Percentiles rank a stretch among this genome's conserved stretches.
Evolutionary conservation across 2,113 vertebrate species (phyloP).

Genomic region (Anhinga anhinga): DNA sequence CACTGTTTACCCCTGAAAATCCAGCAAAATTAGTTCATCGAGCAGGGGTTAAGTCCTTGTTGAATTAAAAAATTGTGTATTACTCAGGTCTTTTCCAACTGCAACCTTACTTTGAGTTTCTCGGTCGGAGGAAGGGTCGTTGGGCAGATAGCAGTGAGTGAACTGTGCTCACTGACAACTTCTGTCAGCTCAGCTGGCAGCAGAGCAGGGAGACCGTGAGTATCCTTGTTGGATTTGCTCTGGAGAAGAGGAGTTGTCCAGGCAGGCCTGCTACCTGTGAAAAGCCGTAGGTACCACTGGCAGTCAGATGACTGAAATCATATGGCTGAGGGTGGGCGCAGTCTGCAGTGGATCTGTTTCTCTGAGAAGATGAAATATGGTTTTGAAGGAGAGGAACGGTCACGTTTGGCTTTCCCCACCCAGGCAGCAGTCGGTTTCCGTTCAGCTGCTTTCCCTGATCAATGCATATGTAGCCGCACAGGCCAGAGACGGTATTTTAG

Average conservation of each 20-base stretch:
- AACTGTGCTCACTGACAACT: not conserved
- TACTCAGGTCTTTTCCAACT: not conserved
- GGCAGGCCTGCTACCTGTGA: not conserved
- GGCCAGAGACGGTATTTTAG: not conserved
- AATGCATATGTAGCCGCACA: not conserved
- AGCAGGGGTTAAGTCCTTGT: not conserved
- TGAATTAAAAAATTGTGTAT: not conserved
- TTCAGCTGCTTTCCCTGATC: not conserved
- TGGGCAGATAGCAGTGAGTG: not conserved
- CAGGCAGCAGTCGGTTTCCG: not conserved
- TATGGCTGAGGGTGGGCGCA: not conserved
- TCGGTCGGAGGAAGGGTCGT: not conserved
- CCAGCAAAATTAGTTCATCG: not conserved
- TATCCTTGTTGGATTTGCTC: not conserved
- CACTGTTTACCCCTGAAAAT: not conserved
- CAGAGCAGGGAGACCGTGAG: not conserved
- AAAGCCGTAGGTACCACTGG: not conserved
- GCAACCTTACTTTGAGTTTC: not conserved
- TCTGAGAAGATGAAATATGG: not conserved
- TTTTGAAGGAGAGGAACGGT: not conserved
- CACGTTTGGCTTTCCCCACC: not conserved
- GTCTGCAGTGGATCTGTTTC: not conserved
- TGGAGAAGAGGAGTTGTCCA: not conserved
- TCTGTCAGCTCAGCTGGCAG: not conserved
- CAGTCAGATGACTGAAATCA: not conserved